Base-by-base conservation (phyloP, 1,140 invertebrate species). In the Meloidogyne hapla region DNA sequence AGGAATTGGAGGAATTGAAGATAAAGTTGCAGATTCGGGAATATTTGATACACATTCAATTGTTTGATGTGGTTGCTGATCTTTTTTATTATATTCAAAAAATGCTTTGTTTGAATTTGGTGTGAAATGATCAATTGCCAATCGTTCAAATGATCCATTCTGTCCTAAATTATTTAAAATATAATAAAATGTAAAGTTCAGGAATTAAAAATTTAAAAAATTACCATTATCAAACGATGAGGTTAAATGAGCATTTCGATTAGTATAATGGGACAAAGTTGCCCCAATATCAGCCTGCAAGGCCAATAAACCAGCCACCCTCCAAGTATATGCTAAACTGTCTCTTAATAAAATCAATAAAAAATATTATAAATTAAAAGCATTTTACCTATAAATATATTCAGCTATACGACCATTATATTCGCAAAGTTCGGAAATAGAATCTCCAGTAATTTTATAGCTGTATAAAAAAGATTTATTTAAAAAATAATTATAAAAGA, bases 401-500 rank as follows among this genome's bases (percentile, higher is more conserved):
- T 78, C 77, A 26, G 77, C 78, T 18, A 80, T 67, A 5, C 62
- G 21, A 33, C 79, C 77, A 71, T 78, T 78, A 65, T 79, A 64
- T 18, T 78, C 38, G 67, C 77, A 78, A 15, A 78, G 67, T 26
- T 74, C 61, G 6, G 42, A 66, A 18, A 78, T 26, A 21, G 77
- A 78, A 61, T 75, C 77, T 38, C 77, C 77, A 21, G 66, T 40
- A 21, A 79, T n/a, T 79, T 78, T 78, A 42, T 78, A 78, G 0
- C 77, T 78, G 28, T 21, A 18, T 38, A 40, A 61, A 28, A 4
- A 33, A 1, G 75, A 61, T 8, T 64, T 68, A 12, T 9, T n/a
- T 45, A 23, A 10, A 13, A 1, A 26, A 25, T 40, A 69, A 69
- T 3, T 12, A 23, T 26, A 70, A 45, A 48, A 28, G n/a, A n/a